Evolutionary conservation across 2,113 vertebrate species (phyloP).

Genomic region (Clarias batrachus): DNA sequence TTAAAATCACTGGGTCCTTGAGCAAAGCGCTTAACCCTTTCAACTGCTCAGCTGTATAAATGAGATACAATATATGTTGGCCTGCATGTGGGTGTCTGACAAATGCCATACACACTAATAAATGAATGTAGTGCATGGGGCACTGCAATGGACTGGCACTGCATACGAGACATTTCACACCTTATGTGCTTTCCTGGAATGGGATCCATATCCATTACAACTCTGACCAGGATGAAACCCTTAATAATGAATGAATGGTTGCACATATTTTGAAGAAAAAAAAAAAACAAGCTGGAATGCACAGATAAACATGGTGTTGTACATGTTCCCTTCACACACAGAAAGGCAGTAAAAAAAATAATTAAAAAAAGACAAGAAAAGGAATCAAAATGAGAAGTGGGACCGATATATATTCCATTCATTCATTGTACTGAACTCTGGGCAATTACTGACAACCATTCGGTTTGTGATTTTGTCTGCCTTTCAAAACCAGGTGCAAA

Average conservation of each 20-base stretch:
- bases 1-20: too few relatives aligned
- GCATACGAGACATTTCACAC: background rate
- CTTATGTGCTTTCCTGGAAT: background rate
- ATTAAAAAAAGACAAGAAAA: too few relatives aligned
- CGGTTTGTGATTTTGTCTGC: background rate
- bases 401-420: background rate
- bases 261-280: background rate
- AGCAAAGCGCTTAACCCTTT: too few relatives aligned
- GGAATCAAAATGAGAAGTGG: background rate
- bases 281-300: background rate
- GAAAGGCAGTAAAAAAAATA: background rate
- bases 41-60: too few relatives aligned
- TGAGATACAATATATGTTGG: too few relatives aligned
- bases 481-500: background rate
- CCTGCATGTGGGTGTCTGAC: too few relatives aligned
- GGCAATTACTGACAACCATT: background rate
- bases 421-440: background rate
- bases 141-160: background rate
- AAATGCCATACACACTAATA: too few relatives aligned
- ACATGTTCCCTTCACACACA: background rate
- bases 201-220: background rate
- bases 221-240: background rate
- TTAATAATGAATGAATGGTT: background rate
- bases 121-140: background rate
- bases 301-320: background rate